phyloP scores from a whole-genome alignment of 2,888 invertebrate species.

The Pediacus dermestoides region DNA sequence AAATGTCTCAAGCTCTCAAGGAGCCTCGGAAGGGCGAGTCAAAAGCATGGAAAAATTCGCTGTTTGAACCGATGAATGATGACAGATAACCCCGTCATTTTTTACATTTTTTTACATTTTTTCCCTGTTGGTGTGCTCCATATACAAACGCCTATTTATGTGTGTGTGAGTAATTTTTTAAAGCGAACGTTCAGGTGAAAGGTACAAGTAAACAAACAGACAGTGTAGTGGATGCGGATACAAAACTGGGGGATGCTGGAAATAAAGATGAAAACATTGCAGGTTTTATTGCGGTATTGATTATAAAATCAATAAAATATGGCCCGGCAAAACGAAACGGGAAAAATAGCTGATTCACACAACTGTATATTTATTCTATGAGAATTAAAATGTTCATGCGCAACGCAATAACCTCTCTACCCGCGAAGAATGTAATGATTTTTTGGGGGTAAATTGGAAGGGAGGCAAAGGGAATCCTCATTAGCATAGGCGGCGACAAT shows the following conservation, averaged over 20 bases:
- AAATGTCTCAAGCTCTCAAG: too few relatives aligned
- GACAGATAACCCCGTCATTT: too few relatives aligned
- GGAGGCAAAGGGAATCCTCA: conserved; percentile 49
- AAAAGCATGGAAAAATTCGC: too few relatives aligned
- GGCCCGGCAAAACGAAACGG: conserved; percentile 47
- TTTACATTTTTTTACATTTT: too few relatives aligned
- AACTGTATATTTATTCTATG: conserved; percentile 46
- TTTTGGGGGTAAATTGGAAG: conserved; percentile 74
- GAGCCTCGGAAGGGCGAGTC: too few relatives aligned
- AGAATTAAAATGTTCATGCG: conserved; percentile 52
- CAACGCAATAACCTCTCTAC: conserved; percentile 55
- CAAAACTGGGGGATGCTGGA: conserved; percentile 44
- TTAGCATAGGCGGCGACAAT: conserved; percentile 45
- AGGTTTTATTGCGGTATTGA: conserved; percentile 55
- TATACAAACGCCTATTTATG: too few relatives aligned
- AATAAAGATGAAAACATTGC: conserved; percentile 54
- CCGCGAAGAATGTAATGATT: conserved; percentile 78
- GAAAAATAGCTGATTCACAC: conserved; percentile 50
- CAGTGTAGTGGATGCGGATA: conserved; percentile 14
- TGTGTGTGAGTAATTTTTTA: not conserved
- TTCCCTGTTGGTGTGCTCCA: too few relatives aligned
- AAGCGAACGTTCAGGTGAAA: conserved; percentile 5
- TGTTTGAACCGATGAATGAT: too few relatives aligned
- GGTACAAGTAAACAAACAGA: conserved; percentile 1
- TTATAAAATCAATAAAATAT: conserved; percentile 55